phyloP scores from a whole-genome alignment of 1,140 invertebrate species.

The Ectropis grisescens region DNA sequence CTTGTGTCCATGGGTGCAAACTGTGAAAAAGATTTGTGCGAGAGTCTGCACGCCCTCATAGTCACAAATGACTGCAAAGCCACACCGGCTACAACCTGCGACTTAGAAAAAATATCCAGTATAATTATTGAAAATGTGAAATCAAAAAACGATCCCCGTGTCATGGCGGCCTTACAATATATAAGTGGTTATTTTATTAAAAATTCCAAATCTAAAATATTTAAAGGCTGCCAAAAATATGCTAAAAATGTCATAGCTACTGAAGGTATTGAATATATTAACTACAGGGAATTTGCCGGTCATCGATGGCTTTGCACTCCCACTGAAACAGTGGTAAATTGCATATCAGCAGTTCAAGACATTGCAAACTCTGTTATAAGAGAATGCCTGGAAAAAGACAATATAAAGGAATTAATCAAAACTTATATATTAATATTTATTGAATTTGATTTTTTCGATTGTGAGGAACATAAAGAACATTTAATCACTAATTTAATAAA shows the following conservation, averaged over 20 bases:
- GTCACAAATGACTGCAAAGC: slow-evolving; percentile 5
- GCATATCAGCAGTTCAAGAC: slow-evolving; percentile 9
- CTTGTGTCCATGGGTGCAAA: too few species aligned
- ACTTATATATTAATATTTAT: slow-evolving; percentile 2
- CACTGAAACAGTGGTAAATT: slow-evolving; percentile 4
- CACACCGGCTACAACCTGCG: background rate
- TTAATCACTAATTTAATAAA: slow-evolving; percentile 11
- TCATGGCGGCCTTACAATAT: slow-evolving; percentile 9
- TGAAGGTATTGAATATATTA: slow-evolving; percentile 5
- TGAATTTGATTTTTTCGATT: slow-evolving; percentile 13
- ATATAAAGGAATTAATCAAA: slow-evolving; percentile 14
- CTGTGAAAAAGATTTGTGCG: slow-evolving; percentile 16
- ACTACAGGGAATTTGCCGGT: slow-evolving; percentile 12
- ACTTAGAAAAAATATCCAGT: background rate
- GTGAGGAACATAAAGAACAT: slow-evolving; percentile 13
- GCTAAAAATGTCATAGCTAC: slow-evolving; percentile 7
- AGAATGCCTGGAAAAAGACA: slow-evolving; percentile 4
- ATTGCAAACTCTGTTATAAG: slow-evolving; percentile 11
- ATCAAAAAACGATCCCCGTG: slow-evolving; percentile 8
- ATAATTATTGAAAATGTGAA: slow-evolving; percentile 3
- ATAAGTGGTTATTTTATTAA: slow-evolving; percentile 16
- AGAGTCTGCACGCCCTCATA: slow-evolving; percentile 1
- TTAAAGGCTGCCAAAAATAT: slow-evolving; percentile 13
- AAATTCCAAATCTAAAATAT: slow-evolving; percentile 10
- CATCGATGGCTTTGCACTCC: slow-evolving; percentile 16